Base-by-base conservation (phyloP, 2,888 invertebrate genomes). In the Dicyrtoma fusca region DNA sequence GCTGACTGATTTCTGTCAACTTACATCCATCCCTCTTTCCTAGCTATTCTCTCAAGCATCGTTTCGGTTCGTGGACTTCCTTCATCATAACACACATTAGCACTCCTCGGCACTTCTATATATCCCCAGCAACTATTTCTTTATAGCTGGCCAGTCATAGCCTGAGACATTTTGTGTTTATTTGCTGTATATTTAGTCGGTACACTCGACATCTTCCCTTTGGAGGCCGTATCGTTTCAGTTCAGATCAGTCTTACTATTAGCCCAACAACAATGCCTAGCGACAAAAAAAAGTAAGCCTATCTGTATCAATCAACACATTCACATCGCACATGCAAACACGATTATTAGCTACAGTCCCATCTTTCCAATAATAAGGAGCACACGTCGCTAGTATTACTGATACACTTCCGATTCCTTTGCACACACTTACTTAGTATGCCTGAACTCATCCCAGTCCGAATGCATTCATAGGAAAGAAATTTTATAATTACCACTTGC, bases 1-100 rank as follows among this genome's bases (percentile, higher is more conserved):
- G 79, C 77, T 75, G 42, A 72, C 75, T 77, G 79, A 77, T 76
- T 76, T 74, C 74, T 74, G 75, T 74, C 74, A 76, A 75, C 72
- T 74, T 69, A 51, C 53, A 63, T 64, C 70, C 65, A 44, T 47
- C 62, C 63, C 53, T 47, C 65, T 69, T 69, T 53, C 59, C 14
- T 68, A 45, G 45, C 42, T 44, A 25, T 57, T 57, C 55, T 51
- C 26, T 45, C 44, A 23, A 44, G 17, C 17, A 21, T 72, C 76
- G 77, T 76, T 74, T 75, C 77, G 76, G 77, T 79, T 75, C 77
- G 75, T 75, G 76, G 73, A 70, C 21, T 71, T 61, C 59, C 21
- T 42, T 57, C 21, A 21, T 23, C 14, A 21, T 34, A 34, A 42
- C 44, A 61, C 44, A 17, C 42, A 61, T 44, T 61, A 61, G 34